Percentiles rank a stretch among this genome's conserved stretches.
Evolutionary conservation across 2,113 vertebrate species (phyloP).

Genomic region (Nannobrachium achirus): DNA sequence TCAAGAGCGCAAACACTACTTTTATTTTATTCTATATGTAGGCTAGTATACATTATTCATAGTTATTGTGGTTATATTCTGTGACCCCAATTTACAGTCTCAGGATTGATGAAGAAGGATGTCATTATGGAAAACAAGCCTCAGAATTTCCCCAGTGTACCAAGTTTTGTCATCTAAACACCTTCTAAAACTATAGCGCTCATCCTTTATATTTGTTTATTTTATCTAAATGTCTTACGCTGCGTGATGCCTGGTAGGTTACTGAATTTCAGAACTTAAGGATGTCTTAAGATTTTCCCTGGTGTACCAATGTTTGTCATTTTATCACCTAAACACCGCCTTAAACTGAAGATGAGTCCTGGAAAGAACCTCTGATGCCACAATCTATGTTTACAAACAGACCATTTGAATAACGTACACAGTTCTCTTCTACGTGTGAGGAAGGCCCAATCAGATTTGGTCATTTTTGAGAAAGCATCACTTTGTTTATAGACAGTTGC

Average conservation of each 20-base stretch:
- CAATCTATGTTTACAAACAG: neutral
- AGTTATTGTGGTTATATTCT: neutral
- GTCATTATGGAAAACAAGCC: constrained; percentile 17
- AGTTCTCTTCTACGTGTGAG: neutral
- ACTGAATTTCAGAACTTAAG: too few relatives aligned
- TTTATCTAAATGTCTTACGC: too few relatives aligned
- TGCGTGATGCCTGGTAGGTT: too few relatives aligned
- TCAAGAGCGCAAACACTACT: too few relatives aligned
- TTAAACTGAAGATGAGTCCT: neutral
- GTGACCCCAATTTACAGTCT: neutral
- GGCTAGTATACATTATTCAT: too few relatives aligned
- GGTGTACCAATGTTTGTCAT: too few relatives aligned
- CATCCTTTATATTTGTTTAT: too few relatives aligned
- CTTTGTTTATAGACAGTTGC: constrained; percentile 27
- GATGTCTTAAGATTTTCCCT: too few relatives aligned
- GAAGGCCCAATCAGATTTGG: neutral
- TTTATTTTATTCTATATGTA: too few relatives aligned
- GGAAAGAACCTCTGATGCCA: too few relatives aligned
- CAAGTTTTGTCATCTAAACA: neutral
- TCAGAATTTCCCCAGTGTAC: constrained; percentile 5
- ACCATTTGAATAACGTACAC: neutral
- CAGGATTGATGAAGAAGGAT: neutral
- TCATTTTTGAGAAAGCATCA: constrained; percentile 7
- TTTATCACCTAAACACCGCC: too few relatives aligned
- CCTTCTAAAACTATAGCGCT: too few relatives aligned